phyloP scores from a whole-genome alignment of 2,113 vertebrate species.

The Miniopterus natalensis region DNA sequence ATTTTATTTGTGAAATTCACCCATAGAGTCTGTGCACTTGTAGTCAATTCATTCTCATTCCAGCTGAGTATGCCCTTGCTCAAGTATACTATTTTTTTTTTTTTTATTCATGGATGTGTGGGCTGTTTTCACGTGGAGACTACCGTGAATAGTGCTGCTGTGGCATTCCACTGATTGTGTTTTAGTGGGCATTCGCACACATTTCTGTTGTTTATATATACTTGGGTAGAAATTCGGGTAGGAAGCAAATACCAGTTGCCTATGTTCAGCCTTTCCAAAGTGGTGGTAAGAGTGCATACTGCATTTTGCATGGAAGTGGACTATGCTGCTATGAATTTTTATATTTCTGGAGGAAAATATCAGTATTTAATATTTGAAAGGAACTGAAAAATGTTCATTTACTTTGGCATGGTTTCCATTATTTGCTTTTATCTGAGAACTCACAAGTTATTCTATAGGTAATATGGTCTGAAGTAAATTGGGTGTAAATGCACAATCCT shows the following conservation, averaged over 20 bases:
- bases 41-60: neutral
- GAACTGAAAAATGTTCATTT: slow-evolving; percentile 70
- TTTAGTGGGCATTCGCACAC: neutral
- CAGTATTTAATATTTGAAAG: slow-evolving; percentile 72
- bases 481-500: slow-evolving; percentile 73
- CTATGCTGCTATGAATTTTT: slow-evolving; percentile 22
- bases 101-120: neutral
- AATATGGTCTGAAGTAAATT: slow-evolving; percentile 76
- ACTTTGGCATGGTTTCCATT: slow-evolving; percentile 70
- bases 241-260: neutral
- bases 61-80: neutral
- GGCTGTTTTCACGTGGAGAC: neutral
- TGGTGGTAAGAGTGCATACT: neutral
- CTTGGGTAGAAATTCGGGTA: neutral
- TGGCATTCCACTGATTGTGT: neutral
- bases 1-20: neutral
- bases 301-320: slow-evolving; percentile 45
- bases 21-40: neutral
- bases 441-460: slow-evolving; percentile 74
- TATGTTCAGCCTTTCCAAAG: neutral
- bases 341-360: slow-evolving; percentile 47
- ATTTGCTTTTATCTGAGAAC: slow-evolving; percentile 76
- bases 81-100: neutral
- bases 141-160: neutral
- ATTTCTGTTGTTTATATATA: neutral